Conservation (phyloP, 1,140 invertebrate genomes). For the Tetramorium parvispinum region DNA sequence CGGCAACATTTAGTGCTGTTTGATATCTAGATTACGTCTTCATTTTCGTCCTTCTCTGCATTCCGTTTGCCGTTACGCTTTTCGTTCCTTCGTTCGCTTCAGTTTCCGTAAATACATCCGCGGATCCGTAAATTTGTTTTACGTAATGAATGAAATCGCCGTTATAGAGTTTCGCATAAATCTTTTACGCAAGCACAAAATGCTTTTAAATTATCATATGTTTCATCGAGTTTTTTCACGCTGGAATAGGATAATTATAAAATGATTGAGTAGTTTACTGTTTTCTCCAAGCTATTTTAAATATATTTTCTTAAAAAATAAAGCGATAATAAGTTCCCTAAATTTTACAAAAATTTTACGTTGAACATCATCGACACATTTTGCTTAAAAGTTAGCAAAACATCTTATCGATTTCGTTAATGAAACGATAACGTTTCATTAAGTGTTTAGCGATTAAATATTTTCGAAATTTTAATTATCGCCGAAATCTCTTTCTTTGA, state of each 20-base stretch:
- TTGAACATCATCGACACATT: background rate
- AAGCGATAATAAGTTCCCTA: background rate
- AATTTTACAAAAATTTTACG: background rate
- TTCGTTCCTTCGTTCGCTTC: no score
- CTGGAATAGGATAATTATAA: background rate
- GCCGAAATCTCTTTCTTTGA: background rate
- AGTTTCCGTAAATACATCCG: slow-evolving; percentile 6
- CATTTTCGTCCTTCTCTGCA: background rate
- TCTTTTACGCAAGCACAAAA: background rate
- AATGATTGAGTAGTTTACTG: background rate
- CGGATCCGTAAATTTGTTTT: background rate
- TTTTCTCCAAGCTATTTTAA: background rate
- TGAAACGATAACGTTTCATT: background rate
- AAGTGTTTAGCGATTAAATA: background rate
- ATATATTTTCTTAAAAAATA: background rate
- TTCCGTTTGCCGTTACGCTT: background rate
- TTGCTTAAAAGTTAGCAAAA: background rate
- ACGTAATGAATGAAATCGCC: background rate
- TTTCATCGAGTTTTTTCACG: background rate
- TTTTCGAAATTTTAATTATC: background rate
- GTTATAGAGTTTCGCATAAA: background rate
- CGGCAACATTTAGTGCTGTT: background rate
- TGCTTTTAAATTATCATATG: background rate
- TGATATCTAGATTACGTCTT: background rate
- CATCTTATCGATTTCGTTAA: background rate